Base-by-base conservation (phyloP, 1,140 invertebrate genomes). In the Agraylea sexmaculata region DNA sequence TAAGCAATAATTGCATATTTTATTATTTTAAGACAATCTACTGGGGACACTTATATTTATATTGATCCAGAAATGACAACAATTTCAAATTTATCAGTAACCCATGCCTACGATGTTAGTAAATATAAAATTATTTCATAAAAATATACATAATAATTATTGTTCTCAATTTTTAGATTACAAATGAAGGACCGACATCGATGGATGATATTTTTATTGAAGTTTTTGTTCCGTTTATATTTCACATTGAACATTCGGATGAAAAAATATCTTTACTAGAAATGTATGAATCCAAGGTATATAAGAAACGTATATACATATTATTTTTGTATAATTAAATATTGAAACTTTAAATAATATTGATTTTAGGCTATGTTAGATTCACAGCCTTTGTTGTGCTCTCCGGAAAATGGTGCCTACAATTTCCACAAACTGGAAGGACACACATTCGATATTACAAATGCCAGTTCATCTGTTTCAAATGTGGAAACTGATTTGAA, bases 111-210 rank as follows among this genome's bases (percentile, higher is more conserved):
- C 17, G 42, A 43, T 35, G 42, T 43, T 33, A 41, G 4, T 15
- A 35, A 23, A 5, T 37, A n/a, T 37, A 12, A n/a, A 7, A 28
- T 19, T 29, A 4, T 25, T 13, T 15, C 12, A 3, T 29, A 1
- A 28, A 1, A 17, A 37, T 23, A 13, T 17, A 7, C 5, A 19
- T 15, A 8, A 27, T 8, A 33, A 25, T 15, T 2, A 11, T 18
- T 34, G 25, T 41, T 13, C 34, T n/a, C 35, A n/a, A 27, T 31
- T 15, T 37, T 22, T 16, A 43, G 42, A 33, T 43, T 22, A 3
- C 33, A n/a, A 43, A 43, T 34, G 29, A 43, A 16, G 42, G 42
- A 8, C 42, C 42, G 19, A 38, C 42, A 25, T 12, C 35, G 27
- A 32, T 43, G 16, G 21, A 38, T 38, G 27, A 3, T 16, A 18